Base-by-base conservation (phyloP, 2,888 invertebrate species). In the Ashinkailepas kermadecensis region DNA sequence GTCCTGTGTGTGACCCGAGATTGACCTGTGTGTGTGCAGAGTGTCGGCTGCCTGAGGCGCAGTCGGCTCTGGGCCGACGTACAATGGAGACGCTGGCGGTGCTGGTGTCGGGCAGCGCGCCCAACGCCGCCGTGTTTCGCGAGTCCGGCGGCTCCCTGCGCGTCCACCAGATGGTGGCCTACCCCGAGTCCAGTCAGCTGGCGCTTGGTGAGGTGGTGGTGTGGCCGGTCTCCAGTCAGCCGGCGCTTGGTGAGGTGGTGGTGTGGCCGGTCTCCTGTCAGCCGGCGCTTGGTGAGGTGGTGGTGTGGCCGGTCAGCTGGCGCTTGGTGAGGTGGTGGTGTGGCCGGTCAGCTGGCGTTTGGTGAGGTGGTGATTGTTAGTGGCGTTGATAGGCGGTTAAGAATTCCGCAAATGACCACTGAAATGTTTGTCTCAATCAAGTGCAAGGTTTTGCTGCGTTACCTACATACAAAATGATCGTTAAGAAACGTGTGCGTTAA, bases 71-170 rank as follows among this genome's bases (percentile, higher is more conserved):
- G 84, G 96, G 97, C 18, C 91, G 92, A 84, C 90, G 95, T 85
- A 91, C 96, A 0, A 93, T 97, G 90, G 97, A 97, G 86, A 93
- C 95, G 6, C 88, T 98, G 81, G 94, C 95, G 0, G 91, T 93
- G 59, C 88, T 97, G 78, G 89, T 98, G 84, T 93, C 92, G 85
- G 93, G 93, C 12, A 97, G 95, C 87, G 91, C 92, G 82, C 92
- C 92, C 85, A 98, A 98, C 88, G 96, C 97, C 78, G 94, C 93
- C 86, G 95, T 97, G 83, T 95, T 98, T 87, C 91, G 97, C 81
- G 96, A 97, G 87, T 95, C 95, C 86, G 95, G 96, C 0, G 97
- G 97, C 12, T 96, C 97, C 0, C 93, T 95, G 85, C 95, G 95
- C 87, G 93, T 94, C 0, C 96, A 97, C 86, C 94, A 93, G 85